Base-by-base conservation (phyloP, 2,797 vertebrate genomes). In the Buphagus erythrorhynchus region DNA sequence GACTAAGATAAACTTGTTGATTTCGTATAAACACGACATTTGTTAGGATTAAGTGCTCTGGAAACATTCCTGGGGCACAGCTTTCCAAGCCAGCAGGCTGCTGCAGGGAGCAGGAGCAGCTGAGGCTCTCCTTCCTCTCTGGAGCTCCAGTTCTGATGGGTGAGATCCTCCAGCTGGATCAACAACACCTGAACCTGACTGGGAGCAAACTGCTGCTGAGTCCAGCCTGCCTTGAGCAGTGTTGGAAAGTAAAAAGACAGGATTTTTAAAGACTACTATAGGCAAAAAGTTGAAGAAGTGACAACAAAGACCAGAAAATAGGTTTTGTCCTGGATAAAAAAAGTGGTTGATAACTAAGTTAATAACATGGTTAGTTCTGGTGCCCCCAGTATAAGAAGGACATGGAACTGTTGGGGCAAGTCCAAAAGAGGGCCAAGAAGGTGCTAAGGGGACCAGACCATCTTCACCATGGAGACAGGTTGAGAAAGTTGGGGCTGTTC, bases 361-460 rank as follows among this genome's bases (percentile, higher is more conserved):
- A 58, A 22, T 6, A 35, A 5, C 5, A 8, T 3, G 13, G 0
- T 13, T 12, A 36, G 9, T 81, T 62, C 29, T 65, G 38, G 10
- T 63, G 28, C 8, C 2, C 4, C 8, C 24, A 18, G 0, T 4
- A 2, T 11, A 31, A n/a, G 36, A 33, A 57, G 33, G 17, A 24
- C 1, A 1, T 83, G 45, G 38, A 77, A 17, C 2, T 12, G 13
- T 9, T n/a, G 66, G 18, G 66, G 26, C 6, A 52, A 40, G 45
- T 24, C 11, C 15, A 45, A 11, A 14, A 66, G 29, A n/a, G 2
- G 11, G 11, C 17, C 26, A 31, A 1, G 15, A 58, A 52, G 33
- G 17, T 46, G 20, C 4, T 22, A 3, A 40, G 13, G 25, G 8
- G 6, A 45, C 5, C 20, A 49, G 42, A 71, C 38, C 26, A 46